Evolutionary conservation across 2,113 vertebrate genomes (phyloP).

Genomic region (Tachycineta bicolor): DNA sequence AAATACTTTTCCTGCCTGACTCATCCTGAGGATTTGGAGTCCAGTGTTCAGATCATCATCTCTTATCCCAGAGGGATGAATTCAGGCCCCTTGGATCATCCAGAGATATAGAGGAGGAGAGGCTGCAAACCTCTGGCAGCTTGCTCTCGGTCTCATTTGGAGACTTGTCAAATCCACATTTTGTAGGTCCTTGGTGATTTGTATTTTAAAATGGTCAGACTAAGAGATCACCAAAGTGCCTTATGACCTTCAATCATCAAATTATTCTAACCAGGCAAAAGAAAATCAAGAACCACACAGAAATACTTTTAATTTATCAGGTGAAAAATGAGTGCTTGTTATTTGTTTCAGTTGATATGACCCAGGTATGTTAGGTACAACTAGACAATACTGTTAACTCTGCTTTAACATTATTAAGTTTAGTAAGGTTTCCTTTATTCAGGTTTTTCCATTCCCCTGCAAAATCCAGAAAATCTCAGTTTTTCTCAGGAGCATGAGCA

Average conservation of each 20-base stretch:
- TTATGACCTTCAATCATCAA: not conserved
- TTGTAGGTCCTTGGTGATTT: not conserved
- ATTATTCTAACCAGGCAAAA: not conserved
- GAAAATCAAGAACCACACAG: not conserved
- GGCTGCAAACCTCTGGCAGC: not conserved
- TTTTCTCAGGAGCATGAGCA: not conserved
- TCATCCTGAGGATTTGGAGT: not conserved
- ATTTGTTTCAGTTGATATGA: not conserved
- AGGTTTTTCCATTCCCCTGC: not conserved
- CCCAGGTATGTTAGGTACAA: not conserved
- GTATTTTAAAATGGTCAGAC: not conserved
- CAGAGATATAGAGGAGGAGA: not conserved
- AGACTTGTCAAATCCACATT: not conserved
- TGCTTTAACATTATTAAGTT: not conserved
- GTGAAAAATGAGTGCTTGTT: not conserved
- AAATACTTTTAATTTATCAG: not conserved
- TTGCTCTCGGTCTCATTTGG: not conserved
- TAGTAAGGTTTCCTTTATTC: not conserved
- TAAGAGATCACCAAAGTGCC: not conserved
- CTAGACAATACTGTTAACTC: not conserved
- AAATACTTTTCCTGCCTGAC: conserved; percentile 40
- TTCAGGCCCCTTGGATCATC: not conserved
- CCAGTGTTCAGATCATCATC: not conserved
- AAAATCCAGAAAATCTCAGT: not conserved
- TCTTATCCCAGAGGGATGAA: not conserved